Evolutionary conservation across 1,140 invertebrate genomes (phyloP).

Genomic region (Bombyx mori): DNA sequence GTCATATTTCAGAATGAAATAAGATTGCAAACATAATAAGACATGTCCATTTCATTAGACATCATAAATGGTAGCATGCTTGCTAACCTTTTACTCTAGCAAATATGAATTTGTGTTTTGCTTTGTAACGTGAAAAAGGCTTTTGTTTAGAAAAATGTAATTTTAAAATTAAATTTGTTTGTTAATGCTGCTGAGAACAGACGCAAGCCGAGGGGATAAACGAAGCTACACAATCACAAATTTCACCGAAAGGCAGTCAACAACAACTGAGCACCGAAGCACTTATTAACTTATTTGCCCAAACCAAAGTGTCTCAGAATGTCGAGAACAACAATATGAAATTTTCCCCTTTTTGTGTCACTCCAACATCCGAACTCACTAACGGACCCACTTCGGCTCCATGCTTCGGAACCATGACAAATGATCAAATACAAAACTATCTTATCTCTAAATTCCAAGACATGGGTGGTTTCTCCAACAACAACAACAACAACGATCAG

Average conservation of each 20-base stretch:
- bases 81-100: too few relatives aligned
- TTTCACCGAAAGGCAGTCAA: constrained; percentile 33
- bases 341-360: constrained; percentile 24
- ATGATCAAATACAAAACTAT: constrained; percentile 56
- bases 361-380: constrained; percentile 15
- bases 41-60: too few relatives aligned
- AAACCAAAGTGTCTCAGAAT: constrained; percentile 29
- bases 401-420: constrained; percentile 42
- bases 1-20: too few relatives aligned
- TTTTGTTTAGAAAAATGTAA: too few relatives aligned
- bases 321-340: constrained; percentile 44
- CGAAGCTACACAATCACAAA: constrained; percentile 16
- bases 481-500: constrained; percentile 5
- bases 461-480: constrained; percentile 29
- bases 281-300: constrained; percentile 41
- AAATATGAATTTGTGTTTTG: too few relatives aligned
- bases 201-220: constrained; percentile 13
- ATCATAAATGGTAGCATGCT: too few relatives aligned
- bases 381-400: constrained; percentile 32
- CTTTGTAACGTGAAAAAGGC: too few relatives aligned
- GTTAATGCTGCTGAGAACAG: constrained; percentile 25
- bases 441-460: constrained; percentile 55
- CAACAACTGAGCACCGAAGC: constrained; percentile 32
- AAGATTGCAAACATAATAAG: too few relatives aligned
- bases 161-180: constrained; percentile 13